Conservation (phyloP, 2,888 invertebrate species). For the Branchellion lobata region DNA sequence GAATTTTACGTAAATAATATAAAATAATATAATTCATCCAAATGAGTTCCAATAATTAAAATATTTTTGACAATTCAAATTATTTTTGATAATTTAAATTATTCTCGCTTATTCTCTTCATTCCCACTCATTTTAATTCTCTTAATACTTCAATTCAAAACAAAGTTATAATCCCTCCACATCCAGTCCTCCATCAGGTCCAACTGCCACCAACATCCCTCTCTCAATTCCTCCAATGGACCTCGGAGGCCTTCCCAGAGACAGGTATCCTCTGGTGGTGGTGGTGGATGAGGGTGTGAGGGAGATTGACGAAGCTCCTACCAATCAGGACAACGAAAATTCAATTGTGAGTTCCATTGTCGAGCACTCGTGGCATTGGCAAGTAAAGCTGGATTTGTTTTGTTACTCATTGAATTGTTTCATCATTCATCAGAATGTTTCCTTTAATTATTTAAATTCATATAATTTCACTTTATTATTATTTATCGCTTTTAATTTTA, state of each 20-base stretch:
- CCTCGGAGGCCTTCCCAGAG: constrained; percentile 54
- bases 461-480: too few species aligned
- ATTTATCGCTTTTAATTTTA: too few species aligned
- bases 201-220: neutral
- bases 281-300: constrained; percentile 25
- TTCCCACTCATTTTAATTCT: neutral
- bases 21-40: too few species aligned
- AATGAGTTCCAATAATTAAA: too few species aligned
- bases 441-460: too few species aligned
- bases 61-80: neutral
- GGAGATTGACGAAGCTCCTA: neutral
- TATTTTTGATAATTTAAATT: neutral
- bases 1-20: too few species aligned
- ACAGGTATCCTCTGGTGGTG: constrained; percentile 54
- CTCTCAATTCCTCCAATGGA: constrained; percentile 29
- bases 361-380: neutral
- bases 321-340: neutral
- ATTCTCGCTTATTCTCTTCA: neutral
- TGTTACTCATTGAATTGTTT: too few species aligned
- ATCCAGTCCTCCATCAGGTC: neutral
- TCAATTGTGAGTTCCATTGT: neutral
- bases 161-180: neutral
- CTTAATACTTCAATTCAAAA: neutral
- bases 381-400: too few species aligned
- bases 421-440: too few species aligned